Conservation (phyloP, 2,797 vertebrate species). For the Chrosomus eos region DNA sequence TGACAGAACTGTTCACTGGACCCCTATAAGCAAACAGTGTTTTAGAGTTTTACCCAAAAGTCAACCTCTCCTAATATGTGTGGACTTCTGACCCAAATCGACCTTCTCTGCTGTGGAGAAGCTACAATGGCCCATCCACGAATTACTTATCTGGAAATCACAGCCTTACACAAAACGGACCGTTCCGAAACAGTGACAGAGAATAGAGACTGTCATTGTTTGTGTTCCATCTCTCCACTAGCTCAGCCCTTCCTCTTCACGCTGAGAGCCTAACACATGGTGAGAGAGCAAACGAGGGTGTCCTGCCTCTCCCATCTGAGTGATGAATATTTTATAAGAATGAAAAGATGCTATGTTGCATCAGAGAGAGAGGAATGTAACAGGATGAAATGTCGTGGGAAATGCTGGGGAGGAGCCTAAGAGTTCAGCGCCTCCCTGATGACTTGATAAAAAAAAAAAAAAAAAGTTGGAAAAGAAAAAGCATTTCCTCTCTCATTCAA, state of each 20-base stretch:
- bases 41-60: slow-evolving; percentile 57
- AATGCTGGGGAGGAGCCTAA: slow-evolving; percentile 44
- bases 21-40: slow-evolving; percentile 72
- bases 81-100: slow-evolving; percentile 70
- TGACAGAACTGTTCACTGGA: slow-evolving; percentile 73
- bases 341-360: slow-evolving; percentile 33
- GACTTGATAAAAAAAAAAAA: slow-evolving; percentile 31
- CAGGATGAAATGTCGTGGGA: slow-evolving; percentile 42
- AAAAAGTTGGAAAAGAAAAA: slow-evolving; percentile 11
- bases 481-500: slow-evolving; percentile 56
- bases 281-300: slow-evolving; percentile 6
- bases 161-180: slow-evolving; percentile 43
- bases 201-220: slow-evolving; percentile 60
- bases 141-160: slow-evolving; percentile 55
- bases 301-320: slow-evolving; percentile 38
- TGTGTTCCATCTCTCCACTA: slow-evolving; percentile 41
- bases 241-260: slow-evolving; percentile 39
- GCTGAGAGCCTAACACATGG: not conserved
- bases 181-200: slow-evolving; percentile 53
- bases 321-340: slow-evolving; percentile 46
- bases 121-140: slow-evolving; percentile 18
- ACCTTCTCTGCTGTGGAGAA: slow-evolving; percentile 61
- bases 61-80: slow-evolving; percentile 73
- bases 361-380: slow-evolving; percentile 19
- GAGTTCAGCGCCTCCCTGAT: slow-evolving; percentile 42